phyloP scores from a whole-genome alignment of 1,140 invertebrate species.

The Leptinotarsa undecemlineata region DNA sequence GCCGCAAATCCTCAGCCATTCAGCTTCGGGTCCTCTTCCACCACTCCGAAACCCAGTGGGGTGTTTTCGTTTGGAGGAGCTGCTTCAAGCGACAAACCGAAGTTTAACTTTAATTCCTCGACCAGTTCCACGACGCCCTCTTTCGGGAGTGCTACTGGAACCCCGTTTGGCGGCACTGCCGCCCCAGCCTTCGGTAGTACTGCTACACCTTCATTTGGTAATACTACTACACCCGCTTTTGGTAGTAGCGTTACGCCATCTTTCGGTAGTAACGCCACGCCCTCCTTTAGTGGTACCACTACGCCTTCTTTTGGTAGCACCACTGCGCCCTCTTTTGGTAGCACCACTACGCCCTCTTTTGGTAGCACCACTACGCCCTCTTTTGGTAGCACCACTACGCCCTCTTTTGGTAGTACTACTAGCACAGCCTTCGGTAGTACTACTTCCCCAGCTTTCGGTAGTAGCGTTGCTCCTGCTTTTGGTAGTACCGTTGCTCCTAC shows the following conservation, averaged over 20 bases:
- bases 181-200: neutral
- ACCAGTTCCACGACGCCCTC: neutral
- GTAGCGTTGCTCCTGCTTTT: neutral
- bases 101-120: constrained; percentile 1
- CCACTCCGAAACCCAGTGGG: neutral
- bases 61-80: constrained; percentile 20
- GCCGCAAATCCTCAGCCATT: neutral
- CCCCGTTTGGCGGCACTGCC: constrained; percentile 5
- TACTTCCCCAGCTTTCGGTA: neutral
- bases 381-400: neutral
- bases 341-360: neutral
- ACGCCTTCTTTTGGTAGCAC: neutral
- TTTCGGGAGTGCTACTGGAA: neutral
- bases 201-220: neutral
- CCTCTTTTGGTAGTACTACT: neutral
- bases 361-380: neutral
- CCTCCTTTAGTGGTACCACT: neutral
- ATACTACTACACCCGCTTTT: too few species aligned
- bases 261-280: neutral
- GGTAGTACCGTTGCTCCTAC: neutral
- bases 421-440: neutral
- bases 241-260: neutral
- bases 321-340: neutral
- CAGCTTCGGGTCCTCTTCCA: constrained; percentile 13
- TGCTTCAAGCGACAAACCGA: neutral